Evolutionary conservation across 2,888 invertebrate genomes (phyloP).

Genomic region (Masnerella sp.): DNA sequence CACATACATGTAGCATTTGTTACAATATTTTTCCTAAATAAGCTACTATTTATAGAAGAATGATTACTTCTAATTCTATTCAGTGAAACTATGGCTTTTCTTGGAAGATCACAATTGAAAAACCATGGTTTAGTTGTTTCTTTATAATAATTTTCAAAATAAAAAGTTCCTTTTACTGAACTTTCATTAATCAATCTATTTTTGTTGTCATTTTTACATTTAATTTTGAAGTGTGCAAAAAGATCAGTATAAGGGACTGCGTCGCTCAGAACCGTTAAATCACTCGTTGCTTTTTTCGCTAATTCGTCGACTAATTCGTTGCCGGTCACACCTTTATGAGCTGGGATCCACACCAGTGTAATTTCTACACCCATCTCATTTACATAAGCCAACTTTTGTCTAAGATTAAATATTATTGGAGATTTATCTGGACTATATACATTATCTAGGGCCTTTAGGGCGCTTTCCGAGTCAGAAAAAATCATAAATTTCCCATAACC

Average conservation of each 20-base stretch:
- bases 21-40: conserved; percentile 20
- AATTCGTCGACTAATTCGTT: conserved; percentile 22
- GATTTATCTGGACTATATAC: neutral
- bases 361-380: neutral
- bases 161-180: conserved; percentile 2
- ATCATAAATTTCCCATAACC: neutral
- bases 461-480: conserved; percentile 21
- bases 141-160: conserved; percentile 20
- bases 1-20: conserved; percentile 7
- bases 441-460: neutral
- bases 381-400: conserved; percentile 9
- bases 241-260: conserved; percentile 7
- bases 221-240: neutral
- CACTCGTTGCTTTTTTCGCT: conserved; percentile 2
- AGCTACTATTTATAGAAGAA: conserved; percentile 18
- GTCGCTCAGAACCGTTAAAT: neutral
- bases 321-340: conserved; percentile 20
- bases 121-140: conserved; percentile 6
- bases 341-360: conserved; percentile 17
- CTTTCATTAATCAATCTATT: neutral
- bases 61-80: conserved; percentile 26
- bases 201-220: conserved; percentile 13
- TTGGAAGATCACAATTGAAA: neutral
- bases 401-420: neutral
- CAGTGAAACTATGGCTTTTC: conserved; percentile 27